Conservation (phyloP, 2,113 vertebrate genomes). For the Chaetodon auriga region DNA sequence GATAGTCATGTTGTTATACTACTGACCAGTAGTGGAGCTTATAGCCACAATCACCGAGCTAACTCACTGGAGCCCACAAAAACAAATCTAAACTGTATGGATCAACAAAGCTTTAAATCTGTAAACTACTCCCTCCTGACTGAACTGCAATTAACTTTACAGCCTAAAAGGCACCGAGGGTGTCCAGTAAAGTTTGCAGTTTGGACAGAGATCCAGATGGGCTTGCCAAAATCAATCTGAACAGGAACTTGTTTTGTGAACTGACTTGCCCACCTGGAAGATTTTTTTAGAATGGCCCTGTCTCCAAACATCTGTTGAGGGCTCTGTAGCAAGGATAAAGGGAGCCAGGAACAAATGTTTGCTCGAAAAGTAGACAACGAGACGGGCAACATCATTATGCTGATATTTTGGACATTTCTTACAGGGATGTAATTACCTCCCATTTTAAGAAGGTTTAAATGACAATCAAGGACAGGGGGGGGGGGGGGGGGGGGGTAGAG, state of each 20-base stretch:
- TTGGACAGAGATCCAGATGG: slow-evolving; percentile 38
- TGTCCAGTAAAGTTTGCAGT: slow-evolving; percentile 27
- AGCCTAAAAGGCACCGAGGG: slow-evolving; percentile 5
- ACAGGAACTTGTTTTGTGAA: slow-evolving; percentile 32
- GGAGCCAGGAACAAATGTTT: neutral
- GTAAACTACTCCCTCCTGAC: slow-evolving; percentile 19
- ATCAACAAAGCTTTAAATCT: slow-evolving; percentile 6
- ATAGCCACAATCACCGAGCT: neutral
- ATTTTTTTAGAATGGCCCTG: slow-evolving; percentile 19
- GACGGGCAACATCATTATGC: neutral
- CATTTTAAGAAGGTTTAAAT: neutral
- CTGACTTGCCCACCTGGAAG: slow-evolving; percentile 26
- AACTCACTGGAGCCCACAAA: neutral
- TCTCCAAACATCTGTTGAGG: slow-evolving; percentile 46
- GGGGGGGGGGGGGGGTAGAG: neutral
- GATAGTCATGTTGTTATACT: neutral
- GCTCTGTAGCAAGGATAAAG: neutral
- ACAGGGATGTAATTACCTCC: neutral
- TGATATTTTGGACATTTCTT: neutral
- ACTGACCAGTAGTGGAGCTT: neutral
- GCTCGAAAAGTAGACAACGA: slow-evolving; percentile 1
- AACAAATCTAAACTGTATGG: slow-evolving; percentile 5
- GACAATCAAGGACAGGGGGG: neutral
- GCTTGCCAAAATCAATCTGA: slow-evolving; percentile 37
- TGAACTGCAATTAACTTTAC: slow-evolving; percentile 38